A percentile compares a stretch with the other conserved stretches of the same genome.
Conservation (phyloP, 2,888 invertebrate species). For the Julus scanicus region DNA sequence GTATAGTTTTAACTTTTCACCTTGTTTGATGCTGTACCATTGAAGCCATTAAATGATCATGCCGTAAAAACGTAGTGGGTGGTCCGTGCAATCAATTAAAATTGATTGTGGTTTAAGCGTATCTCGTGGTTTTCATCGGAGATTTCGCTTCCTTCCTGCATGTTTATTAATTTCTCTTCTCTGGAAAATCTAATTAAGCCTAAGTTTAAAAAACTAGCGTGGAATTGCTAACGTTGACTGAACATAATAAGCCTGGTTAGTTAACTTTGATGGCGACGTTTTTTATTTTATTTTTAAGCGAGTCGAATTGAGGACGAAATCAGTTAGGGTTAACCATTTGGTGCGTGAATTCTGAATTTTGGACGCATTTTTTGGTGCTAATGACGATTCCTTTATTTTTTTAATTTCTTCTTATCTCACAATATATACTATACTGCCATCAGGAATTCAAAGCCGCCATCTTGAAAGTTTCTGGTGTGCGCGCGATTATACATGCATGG, state of each 20-base stretch:
- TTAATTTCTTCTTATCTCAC: background rate
- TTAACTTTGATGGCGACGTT: background rate
- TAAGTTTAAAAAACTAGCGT: background rate
- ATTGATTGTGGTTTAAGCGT: background rate
- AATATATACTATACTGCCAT: background rate
- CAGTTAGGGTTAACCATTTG: background rate
- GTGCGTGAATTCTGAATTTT: background rate
- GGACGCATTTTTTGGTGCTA: background rate
- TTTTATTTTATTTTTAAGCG: background rate
- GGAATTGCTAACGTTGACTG: background rate
- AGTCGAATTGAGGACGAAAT: background rate
- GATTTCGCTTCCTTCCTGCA: background rate
- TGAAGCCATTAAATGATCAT: background rate
- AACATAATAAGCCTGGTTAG: constrained; percentile 1
- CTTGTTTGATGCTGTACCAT: background rate
- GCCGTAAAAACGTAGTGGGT: constrained; percentile 27
- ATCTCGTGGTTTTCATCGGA: constrained; percentile 25
- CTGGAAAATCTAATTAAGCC: constrained; percentile 28
- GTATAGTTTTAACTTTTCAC: background rate
- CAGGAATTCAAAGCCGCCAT: background rate
- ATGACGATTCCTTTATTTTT: background rate
- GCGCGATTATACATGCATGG: constrained; percentile 23
- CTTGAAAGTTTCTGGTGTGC: background rate
- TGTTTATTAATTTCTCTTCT: constrained; percentile 25
- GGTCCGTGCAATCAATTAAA: constrained; percentile 18